These are phyloP conservation scores for Onthophagus taurus DNA, from an alignment of 1,140 invertebrate species.

Conservation along the genomic window DNA sequence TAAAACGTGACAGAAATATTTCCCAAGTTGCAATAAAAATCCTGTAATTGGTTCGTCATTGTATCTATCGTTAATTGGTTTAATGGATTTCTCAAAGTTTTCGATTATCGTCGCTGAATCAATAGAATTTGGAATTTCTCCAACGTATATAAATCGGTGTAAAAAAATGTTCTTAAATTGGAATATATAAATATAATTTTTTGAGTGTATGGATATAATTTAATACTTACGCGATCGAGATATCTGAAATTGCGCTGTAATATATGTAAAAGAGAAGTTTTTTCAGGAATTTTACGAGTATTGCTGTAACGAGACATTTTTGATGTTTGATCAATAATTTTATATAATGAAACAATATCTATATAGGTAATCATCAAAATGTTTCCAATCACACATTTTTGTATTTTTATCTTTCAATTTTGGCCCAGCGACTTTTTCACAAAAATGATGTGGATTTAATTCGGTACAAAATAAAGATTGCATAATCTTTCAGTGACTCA, in stretches of 20 bases:
- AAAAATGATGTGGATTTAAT: too few species aligned
- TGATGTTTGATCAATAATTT: too few species aligned
- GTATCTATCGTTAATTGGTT: conserved; percentile 6
- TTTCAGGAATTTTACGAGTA: too few species aligned
- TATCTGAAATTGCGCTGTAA: conserved; percentile 5
- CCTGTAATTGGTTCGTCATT: conserved; percentile 7
- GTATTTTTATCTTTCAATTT: too few species aligned
- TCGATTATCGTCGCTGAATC: neutral
- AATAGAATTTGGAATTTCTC: neutral
- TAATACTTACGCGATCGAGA: conserved; percentile 1
- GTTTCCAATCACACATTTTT: too few species aligned
- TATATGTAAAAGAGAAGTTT: neutral
- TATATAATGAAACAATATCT: too few species aligned
- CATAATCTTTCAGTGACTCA: too few species aligned
- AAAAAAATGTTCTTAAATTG: conserved; percentile 4
- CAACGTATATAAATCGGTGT: conserved; percentile 7
- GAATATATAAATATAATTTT: neutral
- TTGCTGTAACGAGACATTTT: too few species aligned
- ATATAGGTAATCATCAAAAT: too few species aligned
- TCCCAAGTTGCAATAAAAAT: conserved; percentile 1
- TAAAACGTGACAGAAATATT: conserved; percentile 7
- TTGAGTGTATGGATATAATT: neutral
- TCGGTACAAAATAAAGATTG: too few species aligned
- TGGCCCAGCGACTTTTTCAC: too few species aligned
- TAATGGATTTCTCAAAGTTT: conserved; percentile 5